These are phyloP conservation scores for Coelopa pilipes DNA, from an alignment of 2,888 invertebrate species.

Conservation along the genomic window DNA sequence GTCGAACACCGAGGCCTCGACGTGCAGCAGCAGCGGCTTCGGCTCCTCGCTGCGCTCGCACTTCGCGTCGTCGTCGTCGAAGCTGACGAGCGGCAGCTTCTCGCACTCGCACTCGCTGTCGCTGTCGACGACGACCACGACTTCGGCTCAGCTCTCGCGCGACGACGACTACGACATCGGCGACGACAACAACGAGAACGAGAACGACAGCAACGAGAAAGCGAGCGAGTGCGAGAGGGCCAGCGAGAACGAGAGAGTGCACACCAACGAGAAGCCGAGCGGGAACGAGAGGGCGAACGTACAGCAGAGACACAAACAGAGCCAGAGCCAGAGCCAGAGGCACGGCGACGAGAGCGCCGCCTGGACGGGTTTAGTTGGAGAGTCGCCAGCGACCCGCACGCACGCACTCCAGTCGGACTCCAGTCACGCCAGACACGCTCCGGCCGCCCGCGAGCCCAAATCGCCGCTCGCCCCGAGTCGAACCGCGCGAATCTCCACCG, in stretches of 20 bases:
- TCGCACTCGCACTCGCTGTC: conserved; percentile 50
- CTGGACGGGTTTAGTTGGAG: conserved; percentile 27
- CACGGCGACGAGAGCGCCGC: neutral
- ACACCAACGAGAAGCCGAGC: too few species aligned
- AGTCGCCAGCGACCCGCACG: conserved; percentile 24
- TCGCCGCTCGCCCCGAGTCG: neutral
- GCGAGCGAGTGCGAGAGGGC: too few species aligned
- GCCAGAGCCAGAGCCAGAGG: too few species aligned
- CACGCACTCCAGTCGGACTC: conserved; percentile 26
- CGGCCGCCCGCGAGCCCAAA: conserved; percentile 7
- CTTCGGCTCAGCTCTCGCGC: conserved; percentile 48
- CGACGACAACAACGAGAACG: neutral
- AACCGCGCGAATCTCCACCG: conserved; percentile 27
- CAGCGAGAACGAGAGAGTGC: too few species aligned
- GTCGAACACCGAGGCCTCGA: conserved; percentile 43
- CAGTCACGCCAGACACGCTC: neutral
- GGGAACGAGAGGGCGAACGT: too few species aligned
- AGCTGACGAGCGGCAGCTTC: conserved; percentile 42
- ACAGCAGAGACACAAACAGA: too few species aligned
- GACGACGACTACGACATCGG: conserved; percentile 40
- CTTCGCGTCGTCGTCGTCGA: conserved; percentile 16
- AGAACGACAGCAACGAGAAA: too few species aligned
- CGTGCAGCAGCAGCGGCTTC: conserved; percentile 37
- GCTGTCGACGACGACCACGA: conserved; percentile 47
- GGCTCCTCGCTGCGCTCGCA: conserved; percentile 35